Base-by-base conservation (phyloP, 1,140 invertebrate genomes). In the Zaprionus taronus region DNA sequence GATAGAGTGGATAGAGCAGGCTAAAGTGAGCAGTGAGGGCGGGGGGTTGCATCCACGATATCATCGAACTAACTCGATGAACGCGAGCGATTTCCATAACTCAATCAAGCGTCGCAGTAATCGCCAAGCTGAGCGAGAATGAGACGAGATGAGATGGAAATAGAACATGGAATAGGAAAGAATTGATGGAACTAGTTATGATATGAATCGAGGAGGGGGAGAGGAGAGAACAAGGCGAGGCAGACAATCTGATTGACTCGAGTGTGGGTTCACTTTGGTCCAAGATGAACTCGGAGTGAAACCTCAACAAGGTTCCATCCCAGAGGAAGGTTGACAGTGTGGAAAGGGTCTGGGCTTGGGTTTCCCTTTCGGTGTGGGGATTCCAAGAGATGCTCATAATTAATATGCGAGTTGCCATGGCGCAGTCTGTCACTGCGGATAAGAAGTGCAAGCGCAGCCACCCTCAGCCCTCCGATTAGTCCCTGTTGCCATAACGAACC, bases 391-490 rank as follows among this genome's bases (percentile, higher is more conserved):
- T 44, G 57, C 34, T 22, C 63, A 73, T 77, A 73, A 73, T 73
- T 77, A 73, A 77, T 73, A 73, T 63, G 71, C 51, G 57, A 73
- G 70, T 73, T 73, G 53, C 70, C 75, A 77, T 63, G 60, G 70
- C 67, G 22, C 58, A 73, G 64, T 68, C 71, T 73, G 75, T 77
- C 75, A 68, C 63, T 26, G 41, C 11, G 53, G 12, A 63, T 44
- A 49, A 61, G 44, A 64, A 63, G 44, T 72, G 72, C 36, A 69
- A 41, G 38, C 47, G 38, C 31, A 66, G 44, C 41, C 56, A 72
- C 62, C 55, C 73, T 22, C 68, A 65, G 62, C 14, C 28, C 34
- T 41, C 31, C n/a, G 56, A 28, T 57, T 28, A 41, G 22, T 65
- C 20, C 34, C 20, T 47, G 53, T 31, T 44, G 38, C 64, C 53